Percentiles rank a stretch among this genome's conserved stretches.
These are phyloP conservation scores for Tridacna gigas DNA, from an alignment of 2,888 invertebrate genomes.

Conservation along the genomic window DNA sequence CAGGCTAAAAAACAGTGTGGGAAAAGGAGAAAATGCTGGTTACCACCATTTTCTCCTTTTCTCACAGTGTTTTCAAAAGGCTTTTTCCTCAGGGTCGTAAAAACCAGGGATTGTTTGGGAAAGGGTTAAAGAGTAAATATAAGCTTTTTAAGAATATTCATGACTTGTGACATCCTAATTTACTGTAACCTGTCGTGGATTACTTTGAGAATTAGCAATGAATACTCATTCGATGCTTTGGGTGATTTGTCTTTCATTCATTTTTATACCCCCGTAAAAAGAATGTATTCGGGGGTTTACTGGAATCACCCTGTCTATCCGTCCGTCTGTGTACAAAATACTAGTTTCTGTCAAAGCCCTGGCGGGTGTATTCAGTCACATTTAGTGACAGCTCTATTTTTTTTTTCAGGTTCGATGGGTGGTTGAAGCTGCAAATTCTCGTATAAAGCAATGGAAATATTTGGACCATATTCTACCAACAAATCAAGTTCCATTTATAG, in stretches of 20 bases:
- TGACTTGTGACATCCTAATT: too few species aligned
- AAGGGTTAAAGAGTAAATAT: neutral
- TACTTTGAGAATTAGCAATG: too few species aligned
- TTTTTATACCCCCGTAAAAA: too few species aligned
- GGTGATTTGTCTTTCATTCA: too few species aligned
- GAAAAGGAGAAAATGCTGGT: neutral
- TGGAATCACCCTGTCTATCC: too few species aligned
- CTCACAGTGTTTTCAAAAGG: neutral
- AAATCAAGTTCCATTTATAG: constrained; percentile 54
- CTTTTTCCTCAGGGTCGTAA: neutral
- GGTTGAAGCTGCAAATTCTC: constrained; percentile 50
- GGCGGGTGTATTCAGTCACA: too few species aligned
- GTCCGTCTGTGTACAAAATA: too few species aligned
- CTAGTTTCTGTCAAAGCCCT: too few species aligned
- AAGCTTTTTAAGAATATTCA: neutral
- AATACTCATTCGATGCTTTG: too few species aligned
- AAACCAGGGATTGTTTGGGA: neutral
- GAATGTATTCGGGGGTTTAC: too few species aligned
- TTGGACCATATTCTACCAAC: constrained; percentile 42
- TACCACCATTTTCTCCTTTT: neutral
- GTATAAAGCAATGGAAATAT: constrained; percentile 50
- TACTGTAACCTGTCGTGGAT: too few species aligned
- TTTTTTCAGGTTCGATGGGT: constrained; percentile 58
- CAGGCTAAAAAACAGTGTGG: neutral
- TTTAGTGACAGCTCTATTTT: neutral